Conservation (phyloP, 2,888 invertebrate species). For the Thereva nobilitata region DNA sequence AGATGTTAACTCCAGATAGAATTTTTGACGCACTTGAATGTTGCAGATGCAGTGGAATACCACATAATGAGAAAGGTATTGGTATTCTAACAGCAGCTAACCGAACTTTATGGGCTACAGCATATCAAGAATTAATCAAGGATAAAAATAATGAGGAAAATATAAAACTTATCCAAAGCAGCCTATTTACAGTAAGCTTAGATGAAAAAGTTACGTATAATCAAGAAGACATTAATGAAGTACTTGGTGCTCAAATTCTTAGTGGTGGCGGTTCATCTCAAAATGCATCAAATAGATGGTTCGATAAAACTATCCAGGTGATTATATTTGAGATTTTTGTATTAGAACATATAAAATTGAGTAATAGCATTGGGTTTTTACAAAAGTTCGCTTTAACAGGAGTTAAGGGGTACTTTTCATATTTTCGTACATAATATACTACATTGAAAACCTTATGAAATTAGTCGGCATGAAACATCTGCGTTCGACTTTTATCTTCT, state of each 20-base stretch:
- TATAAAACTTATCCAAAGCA: slow-evolving; percentile 70
- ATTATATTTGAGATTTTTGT: slow-evolving; percentile 6
- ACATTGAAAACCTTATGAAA: too few species aligned
- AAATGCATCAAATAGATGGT: slow-evolving; percentile 90
- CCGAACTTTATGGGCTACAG: slow-evolving; percentile 77
- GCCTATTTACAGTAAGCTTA: slow-evolving; percentile 79
- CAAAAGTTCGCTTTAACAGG: too few species aligned
- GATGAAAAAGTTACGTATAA: slow-evolving; percentile 64
- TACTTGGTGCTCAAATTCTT: slow-evolving; percentile 72
- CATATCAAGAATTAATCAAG: slow-evolving; percentile 67
- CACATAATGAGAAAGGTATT: neutral
- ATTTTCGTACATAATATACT: too few species aligned
- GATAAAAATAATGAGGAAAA: slow-evolving; percentile 62
- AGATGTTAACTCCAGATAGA: slow-evolving; percentile 59
- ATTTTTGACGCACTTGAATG: too few species aligned
- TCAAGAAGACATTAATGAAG: slow-evolving; percentile 54
- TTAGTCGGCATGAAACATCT: too few species aligned
- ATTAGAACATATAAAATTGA: too few species aligned
- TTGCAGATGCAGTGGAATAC: too few species aligned
- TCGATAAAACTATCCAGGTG: slow-evolving; percentile 93
- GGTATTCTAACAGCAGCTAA: slow-evolving; percentile 80
- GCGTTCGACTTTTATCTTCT: too few species aligned
- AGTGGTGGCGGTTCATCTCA: slow-evolving; percentile 77
- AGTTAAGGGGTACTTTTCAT: too few species aligned
- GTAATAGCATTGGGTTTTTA: too few species aligned